Base-by-base conservation (phyloP, 2,797 vertebrate genomes). In the Cossypha polioptera region DNA sequence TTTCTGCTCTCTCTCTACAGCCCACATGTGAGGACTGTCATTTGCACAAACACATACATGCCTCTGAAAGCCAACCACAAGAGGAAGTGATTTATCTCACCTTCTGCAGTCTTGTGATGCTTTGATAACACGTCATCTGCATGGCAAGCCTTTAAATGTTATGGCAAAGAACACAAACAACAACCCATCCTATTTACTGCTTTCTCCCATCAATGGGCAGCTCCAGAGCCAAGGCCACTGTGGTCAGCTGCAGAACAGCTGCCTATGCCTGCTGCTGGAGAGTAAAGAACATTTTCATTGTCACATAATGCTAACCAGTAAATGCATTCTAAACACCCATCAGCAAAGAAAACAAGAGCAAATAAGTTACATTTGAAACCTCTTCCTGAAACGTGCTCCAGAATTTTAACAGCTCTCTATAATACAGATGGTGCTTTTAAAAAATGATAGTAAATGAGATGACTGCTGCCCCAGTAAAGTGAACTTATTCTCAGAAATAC, bases 331-430 rank as follows among this genome's bases (percentile, higher is more conserved):
- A 25, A 92, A 77, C 25, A 57, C 15, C 54, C 54, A 59, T 54
- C 86, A 88, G 51, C 63, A 82, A 76, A n/a, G 36, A 42, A 92
- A 91, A 82, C 36, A 55, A 91, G 61, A 79, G 21, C 43, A 91
- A 94, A 2, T 28, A 89, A 88, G 62, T 69, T 86, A 75, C 13
- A 6, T 90, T 69, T 80, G 82, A 88, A 94, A 87, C 57, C 71
- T 28, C 90, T 89, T 71, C 71, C 86, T 80, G 61, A 94, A 93
- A 88, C 7, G 0, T 11, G 69, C 38, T 92, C 68, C 47, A 47
- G 91, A 96, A 96, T 96, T 92, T 75, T 86, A 95, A 96, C 65
- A 93, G 35, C 65, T 68, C 61, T 71, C 74, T 61, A 4, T 72
- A 88, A 86, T 35, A 88, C 43, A 86, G 43, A 45, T 72, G 62